Base-by-base conservation (phyloP, 1,140 invertebrate species). In the Homarus americanus region DNA sequence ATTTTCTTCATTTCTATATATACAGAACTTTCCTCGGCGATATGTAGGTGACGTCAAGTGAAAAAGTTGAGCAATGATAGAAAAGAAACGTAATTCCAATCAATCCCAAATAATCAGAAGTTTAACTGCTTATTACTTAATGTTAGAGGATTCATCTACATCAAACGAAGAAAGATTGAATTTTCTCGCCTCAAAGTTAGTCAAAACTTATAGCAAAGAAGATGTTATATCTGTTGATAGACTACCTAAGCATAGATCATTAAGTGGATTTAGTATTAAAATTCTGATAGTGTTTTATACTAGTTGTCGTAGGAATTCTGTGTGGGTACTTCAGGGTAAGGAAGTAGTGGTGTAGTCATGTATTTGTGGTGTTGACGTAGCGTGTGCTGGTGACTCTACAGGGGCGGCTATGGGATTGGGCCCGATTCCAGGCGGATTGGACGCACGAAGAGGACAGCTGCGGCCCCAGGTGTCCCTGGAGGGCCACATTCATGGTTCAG, bases 381-480 rank as follows among this genome's bases (percentile, higher is more conserved):
- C 10, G 63, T 34, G 24, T 66, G 53, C 49, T 90, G 87, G 34
- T 90, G 89, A 44, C 49, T 82, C 78, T 41, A 72, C 92, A 87
- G 92, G 73, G 40, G 41, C 84, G n/a, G 63, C 78, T 9, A 83
- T 69, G 82, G 89, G 75, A 28, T 73, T 91, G 44, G 82, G 72
- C 20, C 83, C 80, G 7, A 79, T 76, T n/a, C 66, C 85, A 63
- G 80, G 34, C 10, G 85, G 69, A 17, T 34, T 86, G 73, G 90
- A 91, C 44, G 83, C 78, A 10, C 79, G 91, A 63, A 72, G 91
- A 84, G 85, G 85, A 44, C 84, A 78, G 17, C 86, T 88, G 58
- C 76, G 85, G 40, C 53, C 84, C 7, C 91, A 92, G 63, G 69
- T 83, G n/a, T 92, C 86, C 1, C 44, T 92, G 28, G 91, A 92